Base-by-base conservation (phyloP, 2,888 invertebrate species). In the Eupithecia pulchellata region DNA sequence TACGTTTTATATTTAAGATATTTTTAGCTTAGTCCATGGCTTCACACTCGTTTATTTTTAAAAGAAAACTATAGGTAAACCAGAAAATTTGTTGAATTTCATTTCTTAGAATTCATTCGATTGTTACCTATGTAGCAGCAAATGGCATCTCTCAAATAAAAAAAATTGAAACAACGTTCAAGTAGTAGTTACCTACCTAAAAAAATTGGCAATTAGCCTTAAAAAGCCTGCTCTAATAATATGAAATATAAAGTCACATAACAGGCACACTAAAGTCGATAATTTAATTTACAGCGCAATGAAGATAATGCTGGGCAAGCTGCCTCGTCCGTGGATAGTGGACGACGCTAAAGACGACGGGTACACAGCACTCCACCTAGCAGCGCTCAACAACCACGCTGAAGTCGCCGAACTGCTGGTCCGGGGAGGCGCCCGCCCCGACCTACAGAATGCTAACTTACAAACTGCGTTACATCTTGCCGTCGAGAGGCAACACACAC, bases 271-370 rank as follows among this genome's bases (percentile, higher is more conserved):
- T 25, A 14, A 55, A 57, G 17, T 57, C 3, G n/a, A 30, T 13
- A 32, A 32, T 11, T 32, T 20, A 0, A 66, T 39, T 63, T 55
- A n/a, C 94, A 98, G 99, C 92, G 99, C 99, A 67, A 99, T 99
- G 99, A 97, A 98, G 86, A 98, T 99, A 85, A 95, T 99, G 84
- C 95, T 99, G 82, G 97, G 97, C 66, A 99, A 99, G 93, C 95
- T 99, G 74, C 98, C 98, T 42, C 96, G 99, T 30, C 97, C 98
- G 3, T 99, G 99, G 99, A 98, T 99, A 84, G 99, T 99, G 71
- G 99, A 99, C 90, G 99, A 99, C 93, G 99, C 99, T 84, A 99
- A 99, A 88, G 99, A 99, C 89, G 99, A 99, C 85, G 99, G 99
- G 1, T 99, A 99, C 93, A 99, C 99, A 0, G 99, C 99, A 0